Evolutionary conservation across 2,113 vertebrate genomes (phyloP).

Genomic region (Ariopsis seemanni): DNA sequence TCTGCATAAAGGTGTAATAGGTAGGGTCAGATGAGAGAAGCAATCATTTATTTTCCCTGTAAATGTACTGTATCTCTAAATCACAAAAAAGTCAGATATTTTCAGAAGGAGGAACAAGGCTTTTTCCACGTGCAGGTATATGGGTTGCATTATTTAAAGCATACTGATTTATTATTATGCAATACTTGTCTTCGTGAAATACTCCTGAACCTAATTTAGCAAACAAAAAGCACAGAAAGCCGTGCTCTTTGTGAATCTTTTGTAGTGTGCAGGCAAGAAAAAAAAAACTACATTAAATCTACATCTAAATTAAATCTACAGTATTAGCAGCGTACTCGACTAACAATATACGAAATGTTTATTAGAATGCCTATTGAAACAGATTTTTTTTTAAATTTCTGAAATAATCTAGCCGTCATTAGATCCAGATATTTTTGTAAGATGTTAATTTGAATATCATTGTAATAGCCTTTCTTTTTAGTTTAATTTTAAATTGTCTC

Average conservation of each 20-base stretch:
- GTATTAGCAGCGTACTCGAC: not conserved
- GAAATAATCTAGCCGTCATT: not conserved
- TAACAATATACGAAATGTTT: not conserved
- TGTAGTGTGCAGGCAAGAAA: not conserved
- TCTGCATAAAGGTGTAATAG: not conserved
- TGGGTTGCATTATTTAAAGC: slow-evolving; percentile 49
- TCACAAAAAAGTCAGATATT: not conserved
- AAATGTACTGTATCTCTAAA: not conserved
- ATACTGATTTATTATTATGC: slow-evolving; percentile 32
- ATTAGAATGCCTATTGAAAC: not conserved
- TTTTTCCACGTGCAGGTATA: slow-evolving; percentile 22
- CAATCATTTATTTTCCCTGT: not conserved
- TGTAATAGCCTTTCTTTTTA: not conserved
- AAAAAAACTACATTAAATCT: not conserved
- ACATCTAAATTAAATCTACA: not conserved
- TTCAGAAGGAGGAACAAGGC: slow-evolving; percentile 11
- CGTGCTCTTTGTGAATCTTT: slow-evolving; percentile 8
- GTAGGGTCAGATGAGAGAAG: not conserved
- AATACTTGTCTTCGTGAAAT: slow-evolving; percentile 28
- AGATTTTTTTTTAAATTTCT: not conserved
- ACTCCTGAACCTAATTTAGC: slow-evolving; percentile 26
- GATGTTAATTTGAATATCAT: not conserved
- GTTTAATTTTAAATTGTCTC: not conserved
- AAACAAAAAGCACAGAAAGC: not conserved
- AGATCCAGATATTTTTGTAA: not conserved